Base-by-base conservation (phyloP, 1,140 invertebrate genomes). In the Phymorhynchus buccinoides region DNA sequence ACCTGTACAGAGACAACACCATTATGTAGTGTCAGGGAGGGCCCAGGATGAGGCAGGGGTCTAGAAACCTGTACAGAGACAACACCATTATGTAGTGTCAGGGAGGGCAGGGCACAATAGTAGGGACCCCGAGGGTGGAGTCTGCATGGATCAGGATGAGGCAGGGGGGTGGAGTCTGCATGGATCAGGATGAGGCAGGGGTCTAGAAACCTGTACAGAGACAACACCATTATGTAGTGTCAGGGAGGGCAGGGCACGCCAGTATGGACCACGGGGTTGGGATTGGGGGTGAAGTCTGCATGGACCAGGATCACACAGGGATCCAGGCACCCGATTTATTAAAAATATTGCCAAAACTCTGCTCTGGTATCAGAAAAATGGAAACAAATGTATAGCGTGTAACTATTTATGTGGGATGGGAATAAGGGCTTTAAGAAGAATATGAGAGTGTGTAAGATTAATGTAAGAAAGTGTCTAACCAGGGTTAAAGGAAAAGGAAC, bases 251-350 rank as follows among this genome's bases (percentile, higher is more conserved):
- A 81, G 52, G 14, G 80, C 77, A 30, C 77, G 27, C 77, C 77
- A 79, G 77, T 79, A 52, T 4, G 77, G 44, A 12, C 77, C 77
- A 27, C 9, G 16, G 7, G 56, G 56, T 27, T 27, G 18, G 18
- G 56, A n/a, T n/a, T n/a, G 71, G 71, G 71, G 4, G 87, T 52
- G 32, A 30, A 44, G 27, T 84, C 66, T 0, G 85, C 84, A 52
- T 89, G 88, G 62, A 89, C 66, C 9, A 88, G 48, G 35, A 89
- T 75, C 14, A 88, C 77, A 66, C 88, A 89, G 3, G 88, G 88
- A 22, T 86, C 80, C 35, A 86, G 52, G 35, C 77, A 85, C 62
- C 81, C n/a, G 81, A 44, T 52, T 18, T 9, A n/a, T n/a, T n/a
- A n/a, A n/a, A n/a, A n/a, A n/a, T n/a, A n/a, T n/a, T 52, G 48